Evolutionary conservation across 2,888 invertebrate species (phyloP).

Genomic region (Hyppa rectilinea): DNA sequence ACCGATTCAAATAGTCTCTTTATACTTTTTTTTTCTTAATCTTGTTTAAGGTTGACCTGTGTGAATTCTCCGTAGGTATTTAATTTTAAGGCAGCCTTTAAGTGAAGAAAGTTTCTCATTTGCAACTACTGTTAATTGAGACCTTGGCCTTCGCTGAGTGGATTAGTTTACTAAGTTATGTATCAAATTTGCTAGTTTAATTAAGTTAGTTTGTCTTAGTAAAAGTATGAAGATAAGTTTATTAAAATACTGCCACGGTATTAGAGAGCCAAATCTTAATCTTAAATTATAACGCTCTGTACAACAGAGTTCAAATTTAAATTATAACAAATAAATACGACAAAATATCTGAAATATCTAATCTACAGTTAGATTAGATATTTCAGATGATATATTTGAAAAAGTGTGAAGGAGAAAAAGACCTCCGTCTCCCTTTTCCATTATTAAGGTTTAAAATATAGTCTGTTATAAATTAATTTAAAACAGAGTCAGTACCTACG

Average conservation of each 20-base stretch:
- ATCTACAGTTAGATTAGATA: background rate
- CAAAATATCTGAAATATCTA: background rate
- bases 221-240: background rate
- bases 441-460: background rate
- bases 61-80: conserved; percentile 1
- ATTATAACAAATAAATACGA: background rate
- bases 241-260: background rate
- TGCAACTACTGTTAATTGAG: background rate
- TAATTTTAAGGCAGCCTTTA: background rate
- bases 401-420: background rate
- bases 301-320: too few species aligned
- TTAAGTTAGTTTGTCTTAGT: conserved; percentile 20
- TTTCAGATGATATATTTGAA: too few species aligned
- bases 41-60: background rate
- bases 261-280: background rate
- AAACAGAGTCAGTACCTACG: background rate
- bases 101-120: conserved; percentile 20
- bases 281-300: background rate
- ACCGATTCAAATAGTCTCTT: too few species aligned
- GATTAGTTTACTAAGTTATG: conserved; percentile 38
- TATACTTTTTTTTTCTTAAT: too few species aligned
- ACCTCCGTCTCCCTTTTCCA: background rate
- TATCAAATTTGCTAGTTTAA: conserved; percentile 28
- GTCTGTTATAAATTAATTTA: background rate
- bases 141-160: conserved; percentile 47